Conservation (phyloP, 2,113 vertebrate genomes). For the Gopherus flavomarginatus region DNA sequence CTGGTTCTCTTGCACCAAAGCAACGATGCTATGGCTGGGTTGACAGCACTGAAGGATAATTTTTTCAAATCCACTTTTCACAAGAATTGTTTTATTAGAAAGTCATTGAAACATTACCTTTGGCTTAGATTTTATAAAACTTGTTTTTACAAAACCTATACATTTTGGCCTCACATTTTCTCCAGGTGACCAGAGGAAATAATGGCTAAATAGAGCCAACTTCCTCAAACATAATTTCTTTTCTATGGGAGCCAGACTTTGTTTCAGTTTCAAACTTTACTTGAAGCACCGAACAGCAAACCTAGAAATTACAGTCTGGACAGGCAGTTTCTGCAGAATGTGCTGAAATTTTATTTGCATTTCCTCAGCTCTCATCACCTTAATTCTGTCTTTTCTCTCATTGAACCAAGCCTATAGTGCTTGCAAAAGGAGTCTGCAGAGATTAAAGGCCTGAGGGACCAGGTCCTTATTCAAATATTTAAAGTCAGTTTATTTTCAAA, state of each 20-base stretch:
- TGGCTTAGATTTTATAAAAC: conserved; percentile 5
- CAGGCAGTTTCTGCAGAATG: conserved; percentile 27
- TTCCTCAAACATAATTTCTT: conserved; percentile 58
- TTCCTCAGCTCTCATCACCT: conserved; percentile 25
- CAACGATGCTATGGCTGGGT: neutral
- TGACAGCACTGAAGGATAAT: neutral
- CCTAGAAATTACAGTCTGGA: conserved; percentile 52
- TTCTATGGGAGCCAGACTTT: conserved; percentile 44
- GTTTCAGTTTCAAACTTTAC: conserved; percentile 50
- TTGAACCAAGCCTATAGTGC: neutral
- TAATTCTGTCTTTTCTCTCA: neutral
- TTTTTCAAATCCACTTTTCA: conserved; percentile 13
- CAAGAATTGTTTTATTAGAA: neutral
- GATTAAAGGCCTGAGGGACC: neutral
- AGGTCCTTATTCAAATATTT: neutral
- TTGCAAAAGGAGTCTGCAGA: neutral
- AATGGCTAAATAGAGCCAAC: conserved; percentile 58
- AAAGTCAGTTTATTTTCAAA: neutral
- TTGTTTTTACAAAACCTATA: conserved; percentile 38
- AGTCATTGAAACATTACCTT: neutral
- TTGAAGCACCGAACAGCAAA: conserved; percentile 49
- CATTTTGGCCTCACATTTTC: conserved; percentile 41
- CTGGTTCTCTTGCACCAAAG: neutral
- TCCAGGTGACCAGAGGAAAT: conserved; percentile 8
- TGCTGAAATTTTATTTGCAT: conserved; percentile 59